phyloP scores from a whole-genome alignment of 2,797 vertebrate genomes.

The Apodemus agrarius region DNA sequence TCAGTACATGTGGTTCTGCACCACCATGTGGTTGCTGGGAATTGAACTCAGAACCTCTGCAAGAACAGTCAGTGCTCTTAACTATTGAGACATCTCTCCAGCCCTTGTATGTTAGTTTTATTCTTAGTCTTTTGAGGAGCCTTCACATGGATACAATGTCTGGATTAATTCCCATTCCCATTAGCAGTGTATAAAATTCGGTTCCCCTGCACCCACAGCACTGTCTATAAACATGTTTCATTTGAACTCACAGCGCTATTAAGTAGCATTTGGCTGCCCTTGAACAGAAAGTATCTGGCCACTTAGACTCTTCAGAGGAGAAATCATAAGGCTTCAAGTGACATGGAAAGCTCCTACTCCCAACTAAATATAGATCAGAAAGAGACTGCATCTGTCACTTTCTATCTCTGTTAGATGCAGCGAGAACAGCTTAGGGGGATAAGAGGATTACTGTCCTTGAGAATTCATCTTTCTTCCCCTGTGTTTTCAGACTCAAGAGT shows the following conservation, averaged over 20 bases:
- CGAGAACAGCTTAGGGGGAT: background rate
- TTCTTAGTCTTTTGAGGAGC: background rate
- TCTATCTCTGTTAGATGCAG: background rate
- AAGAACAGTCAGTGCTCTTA: too few relatives aligned
- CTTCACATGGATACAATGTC: background rate
- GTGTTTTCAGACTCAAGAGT: conserved; percentile 8
- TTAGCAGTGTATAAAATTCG: background rate
- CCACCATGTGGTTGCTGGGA: too few relatives aligned
- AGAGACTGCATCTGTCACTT: background rate
- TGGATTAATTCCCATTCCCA: background rate
- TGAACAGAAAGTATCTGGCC: background rate
- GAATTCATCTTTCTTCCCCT: background rate
- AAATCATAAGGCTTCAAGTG: conserved; percentile 39
- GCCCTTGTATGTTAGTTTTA: background rate
- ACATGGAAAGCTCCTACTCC: background rate
- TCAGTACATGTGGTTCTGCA: too few relatives aligned
- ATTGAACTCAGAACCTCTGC: too few relatives aligned
- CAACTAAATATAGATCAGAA: conserved; percentile 27
- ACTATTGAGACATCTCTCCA: too few relatives aligned
- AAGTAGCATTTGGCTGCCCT: background rate
- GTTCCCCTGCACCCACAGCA: background rate
- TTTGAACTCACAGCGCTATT: conserved; percentile 2
- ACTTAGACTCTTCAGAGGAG: conserved; percentile 16
- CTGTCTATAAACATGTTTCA: background rate
- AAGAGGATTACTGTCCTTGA: background rate